A percentile compares a stretch with the other conserved stretches of the same genome.
phyloP scores from a whole-genome alignment of 1,140 invertebrate genomes.

The Probaryconus sp. region DNA sequence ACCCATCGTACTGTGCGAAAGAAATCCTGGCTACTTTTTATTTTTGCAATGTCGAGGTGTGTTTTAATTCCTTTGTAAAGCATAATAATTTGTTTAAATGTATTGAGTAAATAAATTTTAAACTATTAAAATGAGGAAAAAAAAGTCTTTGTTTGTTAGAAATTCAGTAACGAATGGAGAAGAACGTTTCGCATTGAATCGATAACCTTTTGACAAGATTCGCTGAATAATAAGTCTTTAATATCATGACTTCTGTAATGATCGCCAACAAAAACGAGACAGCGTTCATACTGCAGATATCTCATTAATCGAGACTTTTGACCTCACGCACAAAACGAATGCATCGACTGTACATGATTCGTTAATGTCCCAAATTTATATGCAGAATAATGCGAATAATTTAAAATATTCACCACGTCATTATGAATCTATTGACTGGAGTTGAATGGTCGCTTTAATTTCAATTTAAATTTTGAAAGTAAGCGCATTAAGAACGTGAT shows the following conservation, averaged over 20 bases:
- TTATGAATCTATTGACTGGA: slow-evolving; percentile 18
- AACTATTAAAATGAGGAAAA: too few relatives aligned
- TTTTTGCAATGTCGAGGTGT: too few relatives aligned
- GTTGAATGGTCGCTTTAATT: slow-evolving; percentile 15
- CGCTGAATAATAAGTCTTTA: slow-evolving; percentile 38
- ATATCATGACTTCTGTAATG: slow-evolving; percentile 34
- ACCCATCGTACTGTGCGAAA: too few relatives aligned
- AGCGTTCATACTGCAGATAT: slow-evolving; percentile 37
- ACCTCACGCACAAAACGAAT: slow-evolving; percentile 38
- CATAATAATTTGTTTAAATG: too few relatives aligned
- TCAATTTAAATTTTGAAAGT: too few relatives aligned
- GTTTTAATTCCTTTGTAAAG: too few relatives aligned
- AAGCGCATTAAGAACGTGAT: slow-evolving; percentile 12
- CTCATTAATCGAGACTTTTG: slow-evolving; percentile 50
- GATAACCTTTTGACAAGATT: slow-evolving; percentile 38
- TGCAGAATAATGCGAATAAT: slow-evolving; percentile 36
- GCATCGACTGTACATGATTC: slow-evolving; percentile 50
- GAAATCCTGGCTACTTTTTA: too few relatives aligned
- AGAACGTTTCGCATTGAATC: too few relatives aligned
- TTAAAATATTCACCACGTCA: slow-evolving; percentile 30
- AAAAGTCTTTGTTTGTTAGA: too few relatives aligned
- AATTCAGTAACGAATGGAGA: too few relatives aligned
- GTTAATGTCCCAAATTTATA: slow-evolving; percentile 48
- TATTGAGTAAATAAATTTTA: too few relatives aligned
- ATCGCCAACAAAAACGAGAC: slow-evolving; percentile 40